Evolutionary conservation across 1,140 invertebrate species (phyloP), one percentile per base, ranked within the genome.

Genomic region (Pachyrhynchus sulphureomaculatus): DNA sequence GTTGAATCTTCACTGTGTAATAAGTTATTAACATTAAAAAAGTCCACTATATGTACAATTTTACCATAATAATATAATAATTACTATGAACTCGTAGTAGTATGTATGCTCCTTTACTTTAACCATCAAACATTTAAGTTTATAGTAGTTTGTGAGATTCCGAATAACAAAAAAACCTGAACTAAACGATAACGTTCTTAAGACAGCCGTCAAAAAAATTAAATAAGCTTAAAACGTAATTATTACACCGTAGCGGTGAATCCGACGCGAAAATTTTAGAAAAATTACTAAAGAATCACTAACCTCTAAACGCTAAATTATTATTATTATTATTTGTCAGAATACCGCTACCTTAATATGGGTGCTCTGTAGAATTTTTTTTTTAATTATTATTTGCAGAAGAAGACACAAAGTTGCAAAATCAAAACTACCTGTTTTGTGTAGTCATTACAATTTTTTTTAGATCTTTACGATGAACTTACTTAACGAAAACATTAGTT

Each of bases 61-160:
- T 34, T 29, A 29, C 47, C 47, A 49, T 49, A 10, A 42, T 2
- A 29, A 42, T 42, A 18, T 42, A 42, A 18, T 29, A 29, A 9
- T 6, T 29, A 29, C 26, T 29, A 20, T 5, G 15, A 9, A 33
- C n/a, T 33, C 15, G 26, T 34, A 29, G 26, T 47, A 47, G 6
- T 47, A 47, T 47, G 24, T 49, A 29, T 29, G 26, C 2, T 33
- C 17, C 26, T 34, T 49, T 49, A 49, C 24, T 49, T 49, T 49
- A 49, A 10, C 44, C 41, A 44, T 24, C 24, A 32, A 49, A 49
- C 26, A 33, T 18, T 33, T 13, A 20, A 18, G 29, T 33, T 49
- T 29, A 49, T 49, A 29, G 29, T 49, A 49, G 32, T 29, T 32
- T 49, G 17, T 49, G 47, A 49, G 47, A 49, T 49, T 49, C 47